A percentile compares a stretch with the other conserved stretches of the same genome.
These are phyloP conservation scores for Chaetodon auriga DNA, from an alignment of 2,113 vertebrate genomes.

Conservation along the genomic window DNA sequence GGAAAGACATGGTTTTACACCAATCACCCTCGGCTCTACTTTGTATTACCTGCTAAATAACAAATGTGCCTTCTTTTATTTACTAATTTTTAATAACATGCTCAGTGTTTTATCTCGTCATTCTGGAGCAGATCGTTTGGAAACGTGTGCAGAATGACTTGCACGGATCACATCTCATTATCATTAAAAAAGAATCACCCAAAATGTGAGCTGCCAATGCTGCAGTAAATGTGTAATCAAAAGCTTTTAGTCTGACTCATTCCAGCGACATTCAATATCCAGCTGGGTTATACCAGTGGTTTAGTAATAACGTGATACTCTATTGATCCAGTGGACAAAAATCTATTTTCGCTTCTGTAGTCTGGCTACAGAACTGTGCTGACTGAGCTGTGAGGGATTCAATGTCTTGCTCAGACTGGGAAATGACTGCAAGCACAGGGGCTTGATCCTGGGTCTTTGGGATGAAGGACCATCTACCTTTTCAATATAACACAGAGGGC, in stretches of 20 bases:
- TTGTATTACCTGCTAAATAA: background rate
- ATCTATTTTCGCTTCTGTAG: slow-evolving; percentile 59
- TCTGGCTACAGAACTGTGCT: slow-evolving; percentile 50
- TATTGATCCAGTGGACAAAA: slow-evolving; percentile 63
- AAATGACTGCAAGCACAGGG: slow-evolving; percentile 18
- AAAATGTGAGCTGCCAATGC: slow-evolving; percentile 9
- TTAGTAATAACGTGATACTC: slow-evolving; percentile 68
- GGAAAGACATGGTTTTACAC: background rate
- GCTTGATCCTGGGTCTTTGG: slow-evolving; percentile 1
- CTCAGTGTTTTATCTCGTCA: background rate
- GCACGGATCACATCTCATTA: slow-evolving; percentile 12
- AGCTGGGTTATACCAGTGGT: slow-evolving; percentile 52
- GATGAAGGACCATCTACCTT: slow-evolving; percentile 28
- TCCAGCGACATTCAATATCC: slow-evolving; percentile 62
- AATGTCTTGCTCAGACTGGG: slow-evolving; percentile 26
- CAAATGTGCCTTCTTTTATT: background rate
- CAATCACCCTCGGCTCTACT: background rate
- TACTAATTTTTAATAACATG: background rate
- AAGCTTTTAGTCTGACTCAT: slow-evolving; percentile 55
- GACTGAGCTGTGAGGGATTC: slow-evolving; percentile 52
- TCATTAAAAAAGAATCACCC: background rate
- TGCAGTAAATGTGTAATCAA: slow-evolving; percentile 41
- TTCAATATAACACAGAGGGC: background rate
- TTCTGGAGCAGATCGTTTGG: background rate
- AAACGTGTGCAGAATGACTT: slow-evolving; percentile 7